These are phyloP conservation scores for Geotrypetes seraphini DNA, from an alignment of 2,797 vertebrate species.

Conservation along the genomic window DNA sequence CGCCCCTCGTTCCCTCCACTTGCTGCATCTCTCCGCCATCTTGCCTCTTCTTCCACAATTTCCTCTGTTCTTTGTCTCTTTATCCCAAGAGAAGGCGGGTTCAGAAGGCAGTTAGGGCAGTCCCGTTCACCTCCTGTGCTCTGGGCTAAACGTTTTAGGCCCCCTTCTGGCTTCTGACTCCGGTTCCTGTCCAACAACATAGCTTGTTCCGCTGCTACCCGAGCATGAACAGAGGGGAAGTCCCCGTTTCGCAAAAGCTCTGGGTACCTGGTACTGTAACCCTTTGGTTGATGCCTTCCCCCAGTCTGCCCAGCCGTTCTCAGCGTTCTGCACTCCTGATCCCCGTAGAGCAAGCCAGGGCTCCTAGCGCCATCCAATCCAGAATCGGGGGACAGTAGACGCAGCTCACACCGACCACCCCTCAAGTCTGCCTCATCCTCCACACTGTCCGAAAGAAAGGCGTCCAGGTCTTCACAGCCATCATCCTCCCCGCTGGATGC, in stretches of 20 bases:
- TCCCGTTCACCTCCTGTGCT: neutral
- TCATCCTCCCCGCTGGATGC: constrained; percentile 53
- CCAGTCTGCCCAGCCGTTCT: neutral
- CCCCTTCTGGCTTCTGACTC: neutral
- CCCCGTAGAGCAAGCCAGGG: neutral
- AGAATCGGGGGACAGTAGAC: neutral
- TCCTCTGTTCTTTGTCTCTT: constrained; percentile 25
- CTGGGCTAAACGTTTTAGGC: neutral
- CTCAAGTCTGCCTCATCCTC: constrained; percentile 2
- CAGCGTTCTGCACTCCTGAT: neutral
- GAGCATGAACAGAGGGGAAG: neutral
- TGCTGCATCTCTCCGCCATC: too few relatives aligned
- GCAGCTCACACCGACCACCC: neutral
- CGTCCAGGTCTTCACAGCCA: constrained; percentile 47
- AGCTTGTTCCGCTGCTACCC: fast-evolving
- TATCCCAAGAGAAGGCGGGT: fast-evolving
- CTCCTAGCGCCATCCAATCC: neutral
- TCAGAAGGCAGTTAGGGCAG: fast-evolving
- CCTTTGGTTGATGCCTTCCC: neutral
- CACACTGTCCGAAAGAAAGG: constrained; percentile 54
- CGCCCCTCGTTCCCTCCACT: neutral
- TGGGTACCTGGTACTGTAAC: neutral
- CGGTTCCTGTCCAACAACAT: neutral
- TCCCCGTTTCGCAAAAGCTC: neutral
- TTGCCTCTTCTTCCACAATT: neutral